Percentiles rank a stretch among this genome's conserved stretches.
phyloP scores from a whole-genome alignment of 2,888 invertebrate species.

The Barypeithes pellucidus region DNA sequence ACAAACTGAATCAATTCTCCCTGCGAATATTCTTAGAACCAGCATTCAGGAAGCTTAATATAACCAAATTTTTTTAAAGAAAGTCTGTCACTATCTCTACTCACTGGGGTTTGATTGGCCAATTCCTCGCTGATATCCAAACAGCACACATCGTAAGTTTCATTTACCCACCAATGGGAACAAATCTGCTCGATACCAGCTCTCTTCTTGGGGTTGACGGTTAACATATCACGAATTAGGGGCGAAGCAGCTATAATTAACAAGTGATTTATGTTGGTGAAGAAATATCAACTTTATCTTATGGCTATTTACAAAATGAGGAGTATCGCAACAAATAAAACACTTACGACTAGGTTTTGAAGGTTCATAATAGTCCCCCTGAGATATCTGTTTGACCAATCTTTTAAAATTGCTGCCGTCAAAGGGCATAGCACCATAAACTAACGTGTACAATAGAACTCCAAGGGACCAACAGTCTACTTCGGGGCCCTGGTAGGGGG shows the following conservation, averaged over 20 bases:
- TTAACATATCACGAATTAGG: constrained; percentile 94
- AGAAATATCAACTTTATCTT: background rate
- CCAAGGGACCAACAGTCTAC: constrained; percentile 96
- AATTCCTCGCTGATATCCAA: constrained; percentile 89
- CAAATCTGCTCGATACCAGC: constrained; percentile 96
- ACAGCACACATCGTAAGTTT: constrained; percentile 86
- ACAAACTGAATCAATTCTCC: no score
- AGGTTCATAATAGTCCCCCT: constrained; percentile 98
- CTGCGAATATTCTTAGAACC: no score
- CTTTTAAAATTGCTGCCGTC: constrained; percentile 98
- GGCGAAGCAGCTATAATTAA: constrained; percentile 87
- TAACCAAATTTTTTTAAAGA: no score
- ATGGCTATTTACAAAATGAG: no score
- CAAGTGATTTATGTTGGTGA: no score
- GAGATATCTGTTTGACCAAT: constrained; percentile 96
- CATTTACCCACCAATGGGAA: constrained; percentile 97
- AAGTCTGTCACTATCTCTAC: constrained; percentile 7
- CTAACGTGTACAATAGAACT: constrained; percentile 96
- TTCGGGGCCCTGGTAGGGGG: constrained; percentile 97
- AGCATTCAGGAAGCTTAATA: no score
- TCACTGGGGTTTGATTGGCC: constrained; percentile 87
- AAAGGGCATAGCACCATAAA: constrained; percentile 99
- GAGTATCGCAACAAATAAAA: background rate
- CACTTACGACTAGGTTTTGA: constrained; percentile 90
- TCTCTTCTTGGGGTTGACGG: constrained; percentile 90